A percentile compares a stretch with the other conserved stretches of the same genome.
Conservation (phyloP, 1,140 invertebrate species). For the Drosophila ananassae region DNA sequence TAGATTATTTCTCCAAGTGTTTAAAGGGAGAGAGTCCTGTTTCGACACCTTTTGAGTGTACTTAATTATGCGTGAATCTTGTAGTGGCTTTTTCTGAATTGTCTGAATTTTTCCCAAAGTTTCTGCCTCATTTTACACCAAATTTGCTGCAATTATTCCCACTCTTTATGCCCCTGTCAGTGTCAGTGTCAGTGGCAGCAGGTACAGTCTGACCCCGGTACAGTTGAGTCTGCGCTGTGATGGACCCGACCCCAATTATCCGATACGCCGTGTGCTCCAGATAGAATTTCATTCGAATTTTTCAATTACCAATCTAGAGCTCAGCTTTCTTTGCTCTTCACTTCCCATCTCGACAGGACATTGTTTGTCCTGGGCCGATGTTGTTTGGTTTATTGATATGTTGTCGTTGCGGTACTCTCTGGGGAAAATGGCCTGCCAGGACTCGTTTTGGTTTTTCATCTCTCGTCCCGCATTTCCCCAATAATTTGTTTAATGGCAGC, state of each 20-base stretch:
- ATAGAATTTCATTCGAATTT: slow-evolving; percentile 61
- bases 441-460: slow-evolving; percentile 48
- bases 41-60: slow-evolving; percentile 68
- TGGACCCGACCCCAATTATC: slow-evolving; percentile 34
- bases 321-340: slow-evolving; percentile 40
- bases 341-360: slow-evolving; percentile 20
- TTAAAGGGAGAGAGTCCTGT: slow-evolving; percentile 1
- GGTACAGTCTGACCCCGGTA: slow-evolving; percentile 40
- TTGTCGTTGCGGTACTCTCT: slow-evolving; percentile 46
- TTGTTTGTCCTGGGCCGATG: slow-evolving; percentile 57
- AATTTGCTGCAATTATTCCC: slow-evolving; percentile 65
- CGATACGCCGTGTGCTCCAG: slow-evolving; percentile 7
- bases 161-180: slow-evolving; percentile 55
- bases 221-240: slow-evolving; percentile 32
- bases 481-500: slow-evolving; percentile 84
- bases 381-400: slow-evolving; percentile 80
- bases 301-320: slow-evolving; percentile 67
- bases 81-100: slow-evolving; percentile 14
- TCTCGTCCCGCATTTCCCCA: slow-evolving; percentile 41
- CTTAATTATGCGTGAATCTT: slow-evolving; percentile 77
- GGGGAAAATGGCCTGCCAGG: slow-evolving; percentile 51
- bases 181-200: slow-evolving; percentile 50
- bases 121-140: slow-evolving; percentile 70
- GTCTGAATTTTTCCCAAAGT: slow-evolving; percentile 42
- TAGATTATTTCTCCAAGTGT: slow-evolving; percentile 17